Base-by-base conservation (phyloP, 2,888 invertebrate genomes). In the Crossocerus cetratus region DNA sequence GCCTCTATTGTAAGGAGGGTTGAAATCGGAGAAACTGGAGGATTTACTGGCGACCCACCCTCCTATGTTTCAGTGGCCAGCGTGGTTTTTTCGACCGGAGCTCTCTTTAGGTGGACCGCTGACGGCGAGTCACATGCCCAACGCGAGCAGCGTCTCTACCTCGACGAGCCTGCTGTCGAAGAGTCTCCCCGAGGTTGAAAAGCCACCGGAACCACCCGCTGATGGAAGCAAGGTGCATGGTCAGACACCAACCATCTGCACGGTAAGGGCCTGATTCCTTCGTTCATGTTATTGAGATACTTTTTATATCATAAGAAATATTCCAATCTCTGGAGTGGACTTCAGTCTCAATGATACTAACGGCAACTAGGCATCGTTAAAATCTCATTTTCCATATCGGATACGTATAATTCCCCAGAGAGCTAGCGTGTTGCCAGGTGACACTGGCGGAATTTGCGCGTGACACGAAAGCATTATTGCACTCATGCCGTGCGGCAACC, bases 191-290 rank as follows among this genome's bases (percentile, higher is more conserved):
- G 87, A 87, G 2, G 44, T 74, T 18, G 63, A 80, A 11, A 87
- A 88, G 66, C 75, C 67, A 32, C 76, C 76, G 43, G 84, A 86
- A 20, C 71, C 83, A 14, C 14, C n/a, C 49, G 68, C 82, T 61
- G 83, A 87, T 65, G 74, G 77, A 57, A 84, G 76, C 63, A 88
- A 86, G 61, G 79, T 90, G 43, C 90, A 90, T 53, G 90, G 89
- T 16, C 88, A 89, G 73, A 85, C 85, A 42, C 90, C 90, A 44
- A 90, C 88, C 18, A 89, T 90, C 74, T 89, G 89, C 77, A 87
- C 88, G 77, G 90, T 90, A 69, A 88, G 88, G 78, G n/a, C 44
- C 11, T 32, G 8, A 32, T 32, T 32, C 8, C 32, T 32, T 4
- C 32, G 5, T 32, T 32, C n/a, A n/a, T n/a, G n/a, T n/a, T n/a